Evolutionary conservation across 2,888 invertebrate species (phyloP), one percentile per base, ranked within the genome.

Genomic region (Rhingia campestris): DNA sequence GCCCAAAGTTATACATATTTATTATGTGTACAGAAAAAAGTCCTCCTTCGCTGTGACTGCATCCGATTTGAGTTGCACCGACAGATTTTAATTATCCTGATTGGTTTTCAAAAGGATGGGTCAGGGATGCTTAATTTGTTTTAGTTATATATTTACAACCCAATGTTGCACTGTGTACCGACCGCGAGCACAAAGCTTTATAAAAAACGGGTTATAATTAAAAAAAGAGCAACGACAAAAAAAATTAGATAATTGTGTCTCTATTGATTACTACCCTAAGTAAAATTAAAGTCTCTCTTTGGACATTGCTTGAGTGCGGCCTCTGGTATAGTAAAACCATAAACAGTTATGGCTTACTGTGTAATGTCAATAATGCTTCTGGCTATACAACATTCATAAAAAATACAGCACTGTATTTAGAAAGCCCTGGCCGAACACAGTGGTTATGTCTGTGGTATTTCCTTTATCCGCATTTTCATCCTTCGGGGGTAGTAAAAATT

Each of bases 61-160:
- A 22, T 63, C 63, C 63, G 47, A 22, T 37, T 5, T 22, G 35
- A 6, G 49, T 35, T 58, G 59, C 59, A 59, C 41, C 59, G 32
- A 51, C 41, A 43, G 53, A 53, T 61, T 72, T 61, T 72, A 61
- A 72, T 61, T 61, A 63, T 72, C 61, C 72, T 53, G 72, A 72
- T 53, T 72, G 53, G 53, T 30, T 61, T 43, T 10, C 39, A 9
- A 30, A 22, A 43, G 45, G 6, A 12, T 22, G 2, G 22, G 22
- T 22, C 22, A 22, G 22, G 1, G 22, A 32, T 37, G 9, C 9
- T 9, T 2, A 22, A 22, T 22, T 22, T 22, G 12, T 7, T 30
- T 14, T 5, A 6, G 32, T 7, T 12, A n/a, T 64, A 64, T 6
- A 22, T 14, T 5, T 32, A 14, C 32, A 12, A 6, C 45, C 32